phyloP scores from a whole-genome alignment of 2,113 vertebrate genomes.

The Lasiurus borealis region DNA sequence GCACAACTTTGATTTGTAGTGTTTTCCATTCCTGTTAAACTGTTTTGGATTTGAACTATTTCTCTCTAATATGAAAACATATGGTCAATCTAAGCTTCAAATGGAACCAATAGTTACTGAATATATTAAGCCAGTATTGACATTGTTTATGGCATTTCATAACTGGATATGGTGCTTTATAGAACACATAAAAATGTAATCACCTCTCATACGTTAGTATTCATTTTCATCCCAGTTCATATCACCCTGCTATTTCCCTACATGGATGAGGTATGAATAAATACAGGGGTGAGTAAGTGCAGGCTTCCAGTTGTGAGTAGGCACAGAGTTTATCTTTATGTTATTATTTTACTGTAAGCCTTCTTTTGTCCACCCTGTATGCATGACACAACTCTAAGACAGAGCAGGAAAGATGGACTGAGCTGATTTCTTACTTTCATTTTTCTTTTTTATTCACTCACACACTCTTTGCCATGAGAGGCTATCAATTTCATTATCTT shows the following conservation, averaged over 20 bases:
- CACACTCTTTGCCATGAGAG: not conserved
- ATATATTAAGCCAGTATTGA: conserved; percentile 15
- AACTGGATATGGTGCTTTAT: conserved; percentile 20
- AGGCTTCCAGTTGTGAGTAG: not conserved
- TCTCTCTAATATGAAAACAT: conserved; percentile 48
- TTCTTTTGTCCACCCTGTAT: not conserved
- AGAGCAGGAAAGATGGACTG: conserved; percentile 38
- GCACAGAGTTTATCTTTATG: not conserved
- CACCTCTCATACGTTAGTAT: conserved; percentile 1
- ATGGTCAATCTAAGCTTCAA: not conserved
- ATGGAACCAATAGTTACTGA: not conserved
- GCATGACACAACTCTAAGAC: not conserved
- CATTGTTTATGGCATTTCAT: conserved; percentile 58
- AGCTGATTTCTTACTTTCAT: not conserved
- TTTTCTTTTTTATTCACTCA: conserved; percentile 32
- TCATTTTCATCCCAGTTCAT: conserved; percentile 2
- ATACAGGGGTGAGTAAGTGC: not conserved
- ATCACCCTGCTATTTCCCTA: conserved; percentile 8
- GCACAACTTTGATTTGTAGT: conserved; percentile 45
- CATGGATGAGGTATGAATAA: not conserved
- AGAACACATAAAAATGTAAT: conserved; percentile 50
- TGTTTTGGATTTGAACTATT: conserved; percentile 52
- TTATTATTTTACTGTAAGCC: not conserved
- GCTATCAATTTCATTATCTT: conserved; percentile 55
- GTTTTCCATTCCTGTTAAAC: not conserved